Evolutionary conservation across 1,140 invertebrate genomes (phyloP).

Genomic region (Diabrotica undecimpunctata): DNA sequence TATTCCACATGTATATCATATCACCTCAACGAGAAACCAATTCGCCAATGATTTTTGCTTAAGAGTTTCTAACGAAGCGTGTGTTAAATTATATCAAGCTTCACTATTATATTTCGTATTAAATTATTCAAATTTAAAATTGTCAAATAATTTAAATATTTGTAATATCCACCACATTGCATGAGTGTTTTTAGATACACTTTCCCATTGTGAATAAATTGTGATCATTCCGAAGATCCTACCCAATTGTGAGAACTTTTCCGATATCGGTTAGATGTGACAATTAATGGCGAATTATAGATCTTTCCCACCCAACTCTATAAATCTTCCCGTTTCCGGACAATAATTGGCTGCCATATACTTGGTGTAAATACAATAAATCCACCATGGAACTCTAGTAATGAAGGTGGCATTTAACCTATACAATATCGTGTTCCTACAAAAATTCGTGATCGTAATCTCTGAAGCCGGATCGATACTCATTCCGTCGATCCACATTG

Average conservation of each 20-base stretch:
- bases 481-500: constrained; percentile 12
- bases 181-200: too few relatives aligned
- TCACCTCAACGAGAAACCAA: too few relatives aligned
- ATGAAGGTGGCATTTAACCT: constrained; percentile 2
- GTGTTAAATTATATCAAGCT: too few relatives aligned
- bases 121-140: too few relatives aligned
- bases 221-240: neutral
- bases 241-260: neutral
- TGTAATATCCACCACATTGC: too few relatives aligned
- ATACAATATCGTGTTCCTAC: constrained; percentile 1
- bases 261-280: neutral
- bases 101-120: too few relatives aligned
- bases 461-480: neutral
- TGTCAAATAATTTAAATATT: too few relatives aligned
- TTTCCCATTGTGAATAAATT: neutral
- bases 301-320: constrained; percentile 1
- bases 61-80: too few relatives aligned
- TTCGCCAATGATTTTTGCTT: too few relatives aligned
- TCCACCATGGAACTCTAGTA: neutral
- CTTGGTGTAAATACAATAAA: constrained; percentile 2
- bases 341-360: constrained; percentile 2
- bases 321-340: neutral
- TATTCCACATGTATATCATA: too few relatives aligned
- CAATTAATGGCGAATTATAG: neutral
- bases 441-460: constrained; percentile 10